Percentiles rank a stretch among this genome's conserved stretches.
Conservation (phyloP, 2,797 vertebrate genomes). For the Carcharodon carcharias region DNA sequence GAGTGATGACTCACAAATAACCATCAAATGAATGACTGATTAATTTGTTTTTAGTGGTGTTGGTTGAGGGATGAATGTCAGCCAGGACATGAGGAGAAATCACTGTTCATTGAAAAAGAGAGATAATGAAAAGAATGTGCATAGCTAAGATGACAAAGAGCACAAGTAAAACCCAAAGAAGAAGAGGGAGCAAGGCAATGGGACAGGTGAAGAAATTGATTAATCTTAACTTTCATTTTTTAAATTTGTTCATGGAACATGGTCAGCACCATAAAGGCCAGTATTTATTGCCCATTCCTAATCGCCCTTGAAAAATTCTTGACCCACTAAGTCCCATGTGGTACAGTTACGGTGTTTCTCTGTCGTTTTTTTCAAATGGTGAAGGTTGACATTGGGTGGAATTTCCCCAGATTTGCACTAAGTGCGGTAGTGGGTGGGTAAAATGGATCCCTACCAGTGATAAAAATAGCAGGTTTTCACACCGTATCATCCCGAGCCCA, state of each 20-base stretch:
- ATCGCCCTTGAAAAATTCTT: not conserved
- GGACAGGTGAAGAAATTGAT: not conserved
- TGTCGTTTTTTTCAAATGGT: not conserved
- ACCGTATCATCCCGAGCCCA: too few relatives aligned
- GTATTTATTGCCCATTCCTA: not conserved
- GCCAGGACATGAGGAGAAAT: too few relatives aligned
- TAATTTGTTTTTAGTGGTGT: not conserved
- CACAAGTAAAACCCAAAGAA: not conserved
- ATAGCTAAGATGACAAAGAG: not conserved
- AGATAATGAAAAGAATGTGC: not conserved
- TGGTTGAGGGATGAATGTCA: not conserved
- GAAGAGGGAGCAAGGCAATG: not conserved
- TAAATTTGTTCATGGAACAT: not conserved
- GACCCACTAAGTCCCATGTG: not conserved
- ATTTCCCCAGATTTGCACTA: too few relatives aligned
- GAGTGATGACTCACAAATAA: not conserved
- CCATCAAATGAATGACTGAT: not conserved
- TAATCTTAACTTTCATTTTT: not conserved
- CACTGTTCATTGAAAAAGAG: not conserved
- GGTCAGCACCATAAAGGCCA: too few relatives aligned
- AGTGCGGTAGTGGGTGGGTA: too few relatives aligned
- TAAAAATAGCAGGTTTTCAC: too few relatives aligned
- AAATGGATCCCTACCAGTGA: too few relatives aligned
- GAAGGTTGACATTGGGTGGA: too few relatives aligned
- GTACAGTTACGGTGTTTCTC: not conserved